phyloP scores from a whole-genome alignment of 2,113 vertebrate species.

The Planiliza haematocheilus region DNA sequence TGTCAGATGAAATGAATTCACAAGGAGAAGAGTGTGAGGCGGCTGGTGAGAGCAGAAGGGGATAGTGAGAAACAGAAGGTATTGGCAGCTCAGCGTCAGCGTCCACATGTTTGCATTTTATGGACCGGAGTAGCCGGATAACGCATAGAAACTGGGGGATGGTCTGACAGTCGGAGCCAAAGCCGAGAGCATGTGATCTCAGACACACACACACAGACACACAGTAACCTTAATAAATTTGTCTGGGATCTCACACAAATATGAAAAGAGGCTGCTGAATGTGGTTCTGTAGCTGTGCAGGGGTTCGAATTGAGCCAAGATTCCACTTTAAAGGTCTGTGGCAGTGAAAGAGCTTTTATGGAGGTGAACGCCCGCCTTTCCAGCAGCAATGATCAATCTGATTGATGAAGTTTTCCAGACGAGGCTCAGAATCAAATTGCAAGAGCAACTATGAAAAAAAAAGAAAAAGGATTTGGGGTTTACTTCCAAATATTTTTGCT shows the following conservation, averaged over 20 bases:
- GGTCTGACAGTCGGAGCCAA: constrained; percentile 24
- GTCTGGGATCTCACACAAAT: constrained; percentile 49
- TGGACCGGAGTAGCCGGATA: constrained; percentile 19
- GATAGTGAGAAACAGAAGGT: constrained; percentile 18
- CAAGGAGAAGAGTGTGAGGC: constrained; percentile 29
- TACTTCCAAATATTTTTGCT: constrained; percentile 2
- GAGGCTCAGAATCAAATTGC: constrained; percentile 10
- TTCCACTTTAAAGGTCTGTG: constrained; percentile 49
- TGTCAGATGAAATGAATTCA: constrained; percentile 49
- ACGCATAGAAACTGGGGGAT: constrained; percentile 34
- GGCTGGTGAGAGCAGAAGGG: constrained; percentile 12
- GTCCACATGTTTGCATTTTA: constrained; percentile 43
- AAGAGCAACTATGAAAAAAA: constrained; percentile 11
- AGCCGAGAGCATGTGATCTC: constrained; percentile 35
- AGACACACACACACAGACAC: constrained; percentile 5
- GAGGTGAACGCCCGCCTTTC: constrained; percentile 23
- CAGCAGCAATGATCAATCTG: constrained; percentile 31
- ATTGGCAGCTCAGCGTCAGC: constrained; percentile 31
- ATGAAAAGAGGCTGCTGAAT: constrained; percentile 51
- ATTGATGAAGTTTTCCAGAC: constrained; percentile 46
- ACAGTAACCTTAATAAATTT: constrained; percentile 47
- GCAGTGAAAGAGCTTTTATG: constrained; percentile 42
- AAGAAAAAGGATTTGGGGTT: constrained; percentile 22
- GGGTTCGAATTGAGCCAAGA: constrained; percentile 53
- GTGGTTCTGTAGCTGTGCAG: constrained; percentile 43